Evolutionary conservation across 2,113 vertebrate genomes (phyloP).

Genomic region (Electrona antarctica): DNA sequence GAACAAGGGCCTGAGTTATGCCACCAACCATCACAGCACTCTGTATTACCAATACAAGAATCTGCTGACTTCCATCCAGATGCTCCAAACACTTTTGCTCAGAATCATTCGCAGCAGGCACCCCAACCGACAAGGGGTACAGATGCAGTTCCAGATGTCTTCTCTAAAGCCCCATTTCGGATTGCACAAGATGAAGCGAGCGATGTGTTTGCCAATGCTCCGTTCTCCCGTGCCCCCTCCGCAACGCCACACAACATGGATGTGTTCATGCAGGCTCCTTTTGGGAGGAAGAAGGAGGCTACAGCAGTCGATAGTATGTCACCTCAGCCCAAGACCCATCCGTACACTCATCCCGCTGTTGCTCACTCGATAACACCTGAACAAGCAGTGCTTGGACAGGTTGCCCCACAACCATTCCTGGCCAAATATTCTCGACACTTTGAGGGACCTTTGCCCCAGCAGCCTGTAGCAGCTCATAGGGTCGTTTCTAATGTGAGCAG

Average conservation of each 20-base stretch:
- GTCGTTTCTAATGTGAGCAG: conserved; percentile 80
- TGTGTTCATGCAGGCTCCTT: conserved; percentile 93
- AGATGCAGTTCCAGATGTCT: conserved; percentile 79
- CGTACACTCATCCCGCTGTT: conserved; percentile 20
- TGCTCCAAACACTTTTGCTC: conserved; percentile 14
- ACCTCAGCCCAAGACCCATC: conserved; percentile 17
- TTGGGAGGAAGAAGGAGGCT: conserved; percentile 85
- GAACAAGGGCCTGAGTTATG: conserved; percentile 46
- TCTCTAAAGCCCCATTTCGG: conserved; percentile 88
- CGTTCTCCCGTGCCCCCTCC: conserved; percentile 77
- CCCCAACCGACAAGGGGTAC: conserved; percentile 36
- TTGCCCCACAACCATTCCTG: conserved; percentile 83
- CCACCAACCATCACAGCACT: conserved; percentile 12
- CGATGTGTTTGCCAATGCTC: conserved; percentile 93
- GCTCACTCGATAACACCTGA: conserved; percentile 58
- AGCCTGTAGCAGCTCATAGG: conserved; percentile 83
- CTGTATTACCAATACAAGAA: conserved; percentile 25
- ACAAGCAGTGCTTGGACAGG: conserved; percentile 73
- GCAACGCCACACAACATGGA: conserved; percentile 78
- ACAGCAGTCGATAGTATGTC: conserved; percentile 50
- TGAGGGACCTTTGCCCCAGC: conserved; percentile 77
- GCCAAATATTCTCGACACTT: conserved; percentile 97
- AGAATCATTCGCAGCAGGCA: conserved; percentile 56
- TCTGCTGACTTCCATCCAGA: conserved; percentile 36
- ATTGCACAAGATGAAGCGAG: conserved; percentile 70